phyloP scores from a whole-genome alignment of 2,888 invertebrate genomes.

The Pyrochroa serraticornis region DNA sequence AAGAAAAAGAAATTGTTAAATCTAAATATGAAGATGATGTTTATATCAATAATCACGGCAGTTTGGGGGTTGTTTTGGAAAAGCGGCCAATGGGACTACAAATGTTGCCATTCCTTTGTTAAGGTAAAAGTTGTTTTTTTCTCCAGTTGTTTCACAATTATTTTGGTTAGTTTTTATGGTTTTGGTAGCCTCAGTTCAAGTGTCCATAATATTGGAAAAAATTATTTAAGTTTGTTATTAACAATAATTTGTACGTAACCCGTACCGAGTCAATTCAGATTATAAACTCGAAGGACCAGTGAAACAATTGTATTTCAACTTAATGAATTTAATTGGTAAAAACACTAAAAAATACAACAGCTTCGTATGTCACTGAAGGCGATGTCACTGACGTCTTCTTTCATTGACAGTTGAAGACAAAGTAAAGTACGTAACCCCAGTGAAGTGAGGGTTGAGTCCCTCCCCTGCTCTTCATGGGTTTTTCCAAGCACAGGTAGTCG shows the following conservation, averaged over 20 bases:
- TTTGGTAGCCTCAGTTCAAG: background rate
- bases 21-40: slow-evolving; percentile 95
- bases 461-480: too few species aligned
- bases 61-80: slow-evolving; percentile 98
- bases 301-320: too few species aligned
- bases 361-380: too few species aligned
- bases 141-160: background rate
- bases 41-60: slow-evolving; percentile 87
- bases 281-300: too few species aligned
- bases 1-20: slow-evolving; percentile 84
- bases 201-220: background rate
- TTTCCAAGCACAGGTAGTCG: too few species aligned
- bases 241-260: slow-evolving; percentile 40
- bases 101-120: slow-evolving; percentile 92
- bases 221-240: background rate
- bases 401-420: too few species aligned
- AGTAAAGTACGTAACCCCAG: too few species aligned
- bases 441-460: too few species aligned
- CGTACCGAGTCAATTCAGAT: too few species aligned
- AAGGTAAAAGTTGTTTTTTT: slow-evolving; percentile 60
- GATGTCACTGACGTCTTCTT: too few species aligned
- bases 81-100: slow-evolving; percentile 93
- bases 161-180: background rate
- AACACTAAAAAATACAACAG: too few species aligned
- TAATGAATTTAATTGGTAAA: too few species aligned